Base-by-base conservation (phyloP, 2,113 vertebrate genomes). In the Campylomormyrus numenius region DNA sequence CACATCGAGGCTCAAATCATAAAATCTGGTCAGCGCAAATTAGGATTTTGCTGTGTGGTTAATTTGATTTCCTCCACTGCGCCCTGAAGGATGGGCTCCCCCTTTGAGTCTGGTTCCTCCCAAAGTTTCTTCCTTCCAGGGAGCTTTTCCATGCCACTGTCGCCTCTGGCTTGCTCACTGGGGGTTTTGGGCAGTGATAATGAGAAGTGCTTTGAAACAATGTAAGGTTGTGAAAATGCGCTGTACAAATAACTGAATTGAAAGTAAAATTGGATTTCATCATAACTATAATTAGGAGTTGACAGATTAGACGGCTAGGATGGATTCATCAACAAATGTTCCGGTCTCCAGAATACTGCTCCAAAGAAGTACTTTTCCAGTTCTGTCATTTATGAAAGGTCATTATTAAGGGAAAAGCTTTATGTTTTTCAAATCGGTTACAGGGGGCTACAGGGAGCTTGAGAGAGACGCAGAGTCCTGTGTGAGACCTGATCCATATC, bases 311-410 rank as follows among this genome's bases (percentile, higher is more conserved):
- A 19, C 35, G 0, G 35, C 42, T 77, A 77, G 35, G 31, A 77
- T 77, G 31, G 13, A 77, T 77, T 19, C 74, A 39, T 74, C 66
- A 70, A 31, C 66, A 8, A 27, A 70, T 39, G 35, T 77, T 19
- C 74, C 13, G 2, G n/a, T 19, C 35, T 42, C 5, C 27, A 77
- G 74, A 77, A 42, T 39, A 42, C 31, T 39, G 31, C 15, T 19
- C 70, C 11, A 39, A 77, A 6, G 5, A 77, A 17, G 70, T 35
- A 77, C 31, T 77, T 39, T 39, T 77, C 70, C 70, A 42, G 74
- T 92, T 91, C 50, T 19, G 50, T 56, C 85, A 35, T 56, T 87
- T 53, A 87, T 87, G 27, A 87, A 39, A 35, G 50, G 13, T 56
- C n/a, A 31, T 53, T 53, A 35, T 19, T 53, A 19, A 15, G 50